These are phyloP conservation scores for Silurus asotus DNA, from an alignment of 2,113 vertebrate species.

Conservation along the genomic window DNA sequence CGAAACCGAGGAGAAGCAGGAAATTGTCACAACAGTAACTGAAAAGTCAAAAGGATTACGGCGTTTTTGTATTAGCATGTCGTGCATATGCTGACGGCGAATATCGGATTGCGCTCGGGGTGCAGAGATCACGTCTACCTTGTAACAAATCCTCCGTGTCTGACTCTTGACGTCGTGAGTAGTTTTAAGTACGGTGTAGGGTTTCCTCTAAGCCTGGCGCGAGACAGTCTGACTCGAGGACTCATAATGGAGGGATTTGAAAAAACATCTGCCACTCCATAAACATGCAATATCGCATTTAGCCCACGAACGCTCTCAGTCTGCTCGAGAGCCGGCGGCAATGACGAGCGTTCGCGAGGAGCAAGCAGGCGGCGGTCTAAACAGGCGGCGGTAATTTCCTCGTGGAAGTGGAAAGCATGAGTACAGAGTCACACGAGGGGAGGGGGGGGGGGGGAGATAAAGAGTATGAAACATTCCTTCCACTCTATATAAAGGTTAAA, in stretches of 20 bases:
- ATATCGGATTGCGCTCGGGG: slow-evolving; percentile 2
- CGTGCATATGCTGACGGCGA: neutral
- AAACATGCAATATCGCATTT: slow-evolving; percentile 30
- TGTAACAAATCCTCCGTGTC: slow-evolving; percentile 20
- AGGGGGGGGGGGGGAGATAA: slow-evolving; percentile 22
- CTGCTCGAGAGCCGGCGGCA: neutral
- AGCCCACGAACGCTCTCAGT: slow-evolving; percentile 1
- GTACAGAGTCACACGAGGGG: neutral
- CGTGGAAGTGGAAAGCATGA: slow-evolving; percentile 17
- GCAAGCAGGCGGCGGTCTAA: neutral
- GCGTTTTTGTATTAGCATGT: slow-evolving; percentile 3
- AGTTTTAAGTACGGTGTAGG: slow-evolving; percentile 19
- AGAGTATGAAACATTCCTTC: slow-evolving; percentile 40
- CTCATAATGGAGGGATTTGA: slow-evolving; percentile 40
- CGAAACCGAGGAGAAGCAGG: neutral
- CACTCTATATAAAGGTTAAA: slow-evolving; percentile 19
- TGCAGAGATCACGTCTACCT: slow-evolving; percentile 5
- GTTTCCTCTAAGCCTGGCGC: slow-evolving; percentile 10
- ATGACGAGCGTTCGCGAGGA: slow-evolving; percentile 7
- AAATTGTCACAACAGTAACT: neutral
- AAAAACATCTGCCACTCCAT: slow-evolving; percentile 46
- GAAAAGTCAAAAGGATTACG: neutral
- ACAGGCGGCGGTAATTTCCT: slow-evolving; percentile 2
- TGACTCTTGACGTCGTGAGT: neutral
- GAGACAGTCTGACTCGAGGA: slow-evolving; percentile 20